A percentile compares a stretch with the other conserved stretches of the same genome.
Evolutionary conservation across 2,797 vertebrate species (phyloP).

Genomic region (Dermochelys coriacea): DNA sequence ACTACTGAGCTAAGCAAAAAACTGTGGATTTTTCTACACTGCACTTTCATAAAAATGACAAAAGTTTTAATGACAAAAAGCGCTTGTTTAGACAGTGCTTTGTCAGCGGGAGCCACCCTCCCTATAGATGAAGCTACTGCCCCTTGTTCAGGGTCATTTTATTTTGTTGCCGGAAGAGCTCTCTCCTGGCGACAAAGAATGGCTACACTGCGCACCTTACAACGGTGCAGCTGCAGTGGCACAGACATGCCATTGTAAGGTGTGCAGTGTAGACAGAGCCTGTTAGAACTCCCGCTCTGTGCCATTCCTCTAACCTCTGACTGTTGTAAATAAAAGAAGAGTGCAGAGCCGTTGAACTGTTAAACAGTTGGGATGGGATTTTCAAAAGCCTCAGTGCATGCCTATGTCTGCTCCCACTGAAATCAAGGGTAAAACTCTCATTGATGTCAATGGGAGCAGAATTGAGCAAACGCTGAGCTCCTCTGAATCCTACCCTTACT

Average conservation of each 20-base stretch:
- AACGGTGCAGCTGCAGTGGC: too few relatives aligned
- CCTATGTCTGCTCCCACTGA: neutral
- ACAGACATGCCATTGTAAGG: too few relatives aligned
- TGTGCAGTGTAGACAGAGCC: too few relatives aligned
- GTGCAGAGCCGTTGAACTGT: neutral
- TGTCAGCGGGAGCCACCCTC: too few relatives aligned
- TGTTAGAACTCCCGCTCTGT: neutral
- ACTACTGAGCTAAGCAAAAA: neutral
- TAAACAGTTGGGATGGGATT: neutral
- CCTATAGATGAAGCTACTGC: too few relatives aligned
- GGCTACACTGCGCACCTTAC: too few relatives aligned
- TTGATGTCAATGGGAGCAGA: neutral
- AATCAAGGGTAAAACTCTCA: neutral
- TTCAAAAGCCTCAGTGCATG: neutral
- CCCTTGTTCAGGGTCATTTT: too few relatives aligned
- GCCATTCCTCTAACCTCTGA: neutral
- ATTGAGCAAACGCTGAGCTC: neutral
- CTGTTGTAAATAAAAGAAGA: neutral
- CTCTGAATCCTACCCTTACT: neutral
- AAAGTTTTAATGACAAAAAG: too few relatives aligned
- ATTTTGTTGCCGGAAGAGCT: too few relatives aligned
- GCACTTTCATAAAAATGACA: too few relatives aligned
- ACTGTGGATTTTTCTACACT: neutral
- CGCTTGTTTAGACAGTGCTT: too few relatives aligned
- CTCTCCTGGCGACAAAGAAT: too few relatives aligned